Percentiles rank a stretch among this genome's conserved stretches.
Evolutionary conservation across 64 coral and sea anemone species (phyloP).

Genomic region (Montipora cactus): DNA sequence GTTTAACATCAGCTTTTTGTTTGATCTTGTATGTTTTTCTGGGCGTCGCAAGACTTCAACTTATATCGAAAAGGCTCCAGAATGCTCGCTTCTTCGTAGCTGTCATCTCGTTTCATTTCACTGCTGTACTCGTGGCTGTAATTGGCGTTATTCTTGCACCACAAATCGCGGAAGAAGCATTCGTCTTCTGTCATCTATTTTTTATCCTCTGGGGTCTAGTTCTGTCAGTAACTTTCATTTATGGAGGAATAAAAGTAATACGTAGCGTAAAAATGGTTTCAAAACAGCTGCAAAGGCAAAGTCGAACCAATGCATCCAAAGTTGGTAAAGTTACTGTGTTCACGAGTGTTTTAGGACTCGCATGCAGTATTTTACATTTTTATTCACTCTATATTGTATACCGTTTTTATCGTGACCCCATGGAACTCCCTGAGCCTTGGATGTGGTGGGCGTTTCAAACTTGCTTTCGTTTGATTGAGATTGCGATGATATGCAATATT

Average conservation of each 20-base stretch:
- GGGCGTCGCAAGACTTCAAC: constrained; percentile 55
- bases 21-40: constrained; percentile 70
- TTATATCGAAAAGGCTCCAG: constrained; percentile 39
- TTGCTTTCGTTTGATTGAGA: constrained; percentile 64
- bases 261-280: background rate
- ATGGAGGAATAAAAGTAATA: constrained; percentile 65
- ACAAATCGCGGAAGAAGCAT: background rate
- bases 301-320: background rate
- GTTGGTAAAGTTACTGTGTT: constrained; percentile 48
- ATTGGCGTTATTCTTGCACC: background rate
- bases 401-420: constrained; percentile 7
- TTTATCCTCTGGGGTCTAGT: constrained; percentile 69
- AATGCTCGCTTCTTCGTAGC: constrained; percentile 19
- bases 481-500: constrained; percentile 53
- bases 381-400: constrained; percentile 58
- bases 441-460: constrained; percentile 70
- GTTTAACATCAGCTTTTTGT: constrained; percentile 67
- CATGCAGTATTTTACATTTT: constrained; percentile 42
- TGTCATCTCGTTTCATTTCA: constrained; percentile 46
- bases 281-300: constrained; percentile 4
- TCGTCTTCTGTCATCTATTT: constrained; percentile 61
- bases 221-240: constrained; percentile 54
- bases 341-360: constrained; percentile 33
- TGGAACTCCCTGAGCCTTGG: constrained; percentile 33
- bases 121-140: constrained; percentile 24